Evolutionary conservation across 2,113 vertebrate genomes (phyloP).

Genomic region (Brienomyrus brachyistius): DNA sequence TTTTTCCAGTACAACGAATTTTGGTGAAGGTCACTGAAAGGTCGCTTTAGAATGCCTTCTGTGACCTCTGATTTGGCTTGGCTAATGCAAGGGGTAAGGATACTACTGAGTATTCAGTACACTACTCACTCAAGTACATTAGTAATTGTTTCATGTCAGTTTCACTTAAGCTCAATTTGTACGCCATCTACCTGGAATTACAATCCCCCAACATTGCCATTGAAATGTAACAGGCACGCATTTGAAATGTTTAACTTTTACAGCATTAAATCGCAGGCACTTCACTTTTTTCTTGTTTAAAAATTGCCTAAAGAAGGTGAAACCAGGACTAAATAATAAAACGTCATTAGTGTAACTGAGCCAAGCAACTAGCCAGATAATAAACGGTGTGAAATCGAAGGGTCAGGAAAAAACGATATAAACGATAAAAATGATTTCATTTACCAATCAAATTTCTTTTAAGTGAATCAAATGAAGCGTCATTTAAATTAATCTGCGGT

Average conservation of each 20-base stretch:
- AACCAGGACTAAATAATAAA: not conserved
- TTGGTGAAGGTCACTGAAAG: not conserved
- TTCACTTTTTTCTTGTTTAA: not conserved
- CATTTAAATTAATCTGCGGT: not conserved
- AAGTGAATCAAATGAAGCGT: not conserved
- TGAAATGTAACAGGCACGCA: not conserved
- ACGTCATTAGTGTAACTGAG: not conserved
- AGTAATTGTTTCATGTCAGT: not conserved
- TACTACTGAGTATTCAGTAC: not conserved
- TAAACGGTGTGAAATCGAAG: not conserved
- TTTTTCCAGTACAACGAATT: not conserved
- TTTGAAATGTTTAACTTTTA: not conserved
- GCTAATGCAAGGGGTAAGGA: not conserved
- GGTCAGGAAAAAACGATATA: not conserved
- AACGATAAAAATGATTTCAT: not conserved
- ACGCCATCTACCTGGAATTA: not conserved
- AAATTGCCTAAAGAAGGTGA: not conserved
- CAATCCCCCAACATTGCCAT: not conserved
- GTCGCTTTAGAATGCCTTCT: not conserved
- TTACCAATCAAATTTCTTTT: not conserved
- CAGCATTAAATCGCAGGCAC: not conserved
- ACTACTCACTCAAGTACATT: not conserved
- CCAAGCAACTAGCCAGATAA: not conserved
- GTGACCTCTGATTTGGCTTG: not conserved
- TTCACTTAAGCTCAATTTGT: not conserved